These are phyloP conservation scores for Timandra comae DNA, from an alignment of 2,888 invertebrate genomes.

Conservation along the genomic window DNA sequence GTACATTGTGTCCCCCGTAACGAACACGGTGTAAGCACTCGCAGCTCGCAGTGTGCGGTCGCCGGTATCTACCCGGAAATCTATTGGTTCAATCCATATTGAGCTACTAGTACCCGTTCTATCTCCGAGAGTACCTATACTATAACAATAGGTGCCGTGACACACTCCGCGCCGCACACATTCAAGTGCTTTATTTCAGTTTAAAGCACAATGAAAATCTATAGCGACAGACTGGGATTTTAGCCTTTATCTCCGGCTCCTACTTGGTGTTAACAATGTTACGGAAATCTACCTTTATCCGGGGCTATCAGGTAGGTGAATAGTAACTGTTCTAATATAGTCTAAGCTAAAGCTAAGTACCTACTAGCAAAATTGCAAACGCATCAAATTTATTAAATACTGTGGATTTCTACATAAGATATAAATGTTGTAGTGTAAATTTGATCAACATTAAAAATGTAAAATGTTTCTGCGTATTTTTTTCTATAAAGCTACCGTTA, in stretches of 20 bases:
- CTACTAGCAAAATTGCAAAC: too few species aligned
- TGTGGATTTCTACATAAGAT: too few species aligned
- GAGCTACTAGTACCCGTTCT: too few species aligned
- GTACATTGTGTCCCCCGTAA: constrained; percentile 18
- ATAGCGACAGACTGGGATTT: constrained; percentile 4
- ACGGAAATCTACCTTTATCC: constrained; percentile 8
- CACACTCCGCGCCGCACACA: constrained; percentile 2
- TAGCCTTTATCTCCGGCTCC: constrained; percentile 2
- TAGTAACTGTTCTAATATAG: too few species aligned
- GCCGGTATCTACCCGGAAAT: constrained; percentile 22
- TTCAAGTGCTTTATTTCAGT: constrained; percentile 5
- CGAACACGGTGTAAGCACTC: constrained; percentile 13
- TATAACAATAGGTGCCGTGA: too few species aligned
- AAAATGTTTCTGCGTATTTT: too few species aligned
- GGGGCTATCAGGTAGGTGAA: constrained; percentile 6
- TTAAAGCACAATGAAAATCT: constrained; percentile 9
- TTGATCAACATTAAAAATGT: too few species aligned
- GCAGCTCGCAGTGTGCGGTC: constrained; percentile 17
- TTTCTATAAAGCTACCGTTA: too few species aligned
- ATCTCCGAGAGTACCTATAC: too few species aligned
- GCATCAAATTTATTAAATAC: too few species aligned
- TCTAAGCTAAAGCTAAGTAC: too few species aligned
- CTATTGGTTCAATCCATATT: constrained; percentile 9
- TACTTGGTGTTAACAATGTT: constrained; percentile 8
- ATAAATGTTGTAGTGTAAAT: too few species aligned